Conservation (phyloP, 1,140 invertebrate genomes). For the Drosophila equinoxialis region DNA sequence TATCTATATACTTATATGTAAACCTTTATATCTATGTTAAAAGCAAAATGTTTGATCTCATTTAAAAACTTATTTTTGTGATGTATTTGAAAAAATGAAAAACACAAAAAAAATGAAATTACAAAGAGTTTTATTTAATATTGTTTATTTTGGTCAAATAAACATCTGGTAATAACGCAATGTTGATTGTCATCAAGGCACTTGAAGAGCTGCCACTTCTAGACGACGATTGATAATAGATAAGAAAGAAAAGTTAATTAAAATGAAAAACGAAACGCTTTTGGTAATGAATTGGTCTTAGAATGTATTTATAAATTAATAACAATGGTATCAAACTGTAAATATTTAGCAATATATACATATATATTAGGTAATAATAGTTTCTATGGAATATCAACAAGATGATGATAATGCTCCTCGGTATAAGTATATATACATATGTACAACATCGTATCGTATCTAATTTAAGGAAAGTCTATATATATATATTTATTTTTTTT, state of each 20-base stretch:
- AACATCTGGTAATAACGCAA: constrained; percentile 3
- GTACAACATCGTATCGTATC: constrained; percentile 52
- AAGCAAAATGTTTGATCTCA: constrained; percentile 65
- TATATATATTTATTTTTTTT: neutral
- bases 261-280: constrained; percentile 40
- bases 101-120: constrained; percentile 25
- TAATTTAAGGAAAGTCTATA: constrained; percentile 39
- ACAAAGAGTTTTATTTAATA: constrained; percentile 17
- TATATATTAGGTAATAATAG: constrained; percentile 32
- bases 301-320: constrained; percentile 76
- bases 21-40: constrained; percentile 28
- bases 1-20: constrained; percentile 10
- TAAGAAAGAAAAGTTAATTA: constrained; percentile 16
- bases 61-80: constrained; percentile 66
- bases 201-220: constrained; percentile 4
- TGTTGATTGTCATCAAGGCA: neutral
- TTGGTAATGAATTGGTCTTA: constrained; percentile 54
- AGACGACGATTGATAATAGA: neutral
- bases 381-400: constrained; percentile 56
- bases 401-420: constrained; percentile 22
- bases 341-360: constrained; percentile 17
- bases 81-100: constrained; percentile 49
- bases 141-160: neutral
- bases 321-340: constrained; percentile 52
- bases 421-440: constrained; percentile 31